A percentile compares a stretch with the other conserved stretches of the same genome.
Evolutionary conservation across 2,113 vertebrate species (phyloP).

Genomic region (Damaliscus lunatus): DNA sequence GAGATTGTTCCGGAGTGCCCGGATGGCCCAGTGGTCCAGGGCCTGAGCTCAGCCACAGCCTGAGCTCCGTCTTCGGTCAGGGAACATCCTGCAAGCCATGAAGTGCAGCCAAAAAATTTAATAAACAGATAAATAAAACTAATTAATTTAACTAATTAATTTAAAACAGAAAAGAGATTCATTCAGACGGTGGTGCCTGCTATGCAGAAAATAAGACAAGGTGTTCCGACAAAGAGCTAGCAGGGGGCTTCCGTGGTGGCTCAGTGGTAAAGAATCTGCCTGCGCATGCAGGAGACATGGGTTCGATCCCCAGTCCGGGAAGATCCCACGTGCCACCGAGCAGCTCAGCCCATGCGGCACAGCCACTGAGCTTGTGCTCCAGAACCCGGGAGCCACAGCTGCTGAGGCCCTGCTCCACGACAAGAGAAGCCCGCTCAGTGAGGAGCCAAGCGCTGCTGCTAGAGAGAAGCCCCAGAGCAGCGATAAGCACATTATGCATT

Average conservation of each 20-base stretch:
- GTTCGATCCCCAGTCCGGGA: not conserved
- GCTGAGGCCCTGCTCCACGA: not conserved
- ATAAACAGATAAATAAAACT: not conserved
- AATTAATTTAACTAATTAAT: not conserved
- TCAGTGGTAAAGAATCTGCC: not conserved
- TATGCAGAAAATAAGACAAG: not conserved
- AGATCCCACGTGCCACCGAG: not conserved
- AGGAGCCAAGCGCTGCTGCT: rapidly evolving
- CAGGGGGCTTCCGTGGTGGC: not conserved
- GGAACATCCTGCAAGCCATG: not conserved
- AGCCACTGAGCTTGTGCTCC: not conserved
- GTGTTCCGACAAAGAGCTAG: not conserved
- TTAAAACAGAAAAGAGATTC: not conserved
- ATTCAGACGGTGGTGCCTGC: not conserved
- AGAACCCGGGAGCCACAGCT: not conserved
- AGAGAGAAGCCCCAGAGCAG: not conserved
- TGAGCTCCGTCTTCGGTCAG: too few species aligned
- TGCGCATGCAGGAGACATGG: not conserved
- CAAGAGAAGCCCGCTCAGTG: not conserved
- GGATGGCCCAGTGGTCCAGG: not conserved
- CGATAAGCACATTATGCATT: rapidly evolving
- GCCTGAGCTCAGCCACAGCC: not conserved
- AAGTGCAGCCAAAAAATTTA: not conserved
- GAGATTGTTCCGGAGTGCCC: not conserved
- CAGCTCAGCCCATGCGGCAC: not conserved